Evolutionary conservation across 2,797 vertebrate species (phyloP).

Genomic region (Alosa sapidissima): DNA sequence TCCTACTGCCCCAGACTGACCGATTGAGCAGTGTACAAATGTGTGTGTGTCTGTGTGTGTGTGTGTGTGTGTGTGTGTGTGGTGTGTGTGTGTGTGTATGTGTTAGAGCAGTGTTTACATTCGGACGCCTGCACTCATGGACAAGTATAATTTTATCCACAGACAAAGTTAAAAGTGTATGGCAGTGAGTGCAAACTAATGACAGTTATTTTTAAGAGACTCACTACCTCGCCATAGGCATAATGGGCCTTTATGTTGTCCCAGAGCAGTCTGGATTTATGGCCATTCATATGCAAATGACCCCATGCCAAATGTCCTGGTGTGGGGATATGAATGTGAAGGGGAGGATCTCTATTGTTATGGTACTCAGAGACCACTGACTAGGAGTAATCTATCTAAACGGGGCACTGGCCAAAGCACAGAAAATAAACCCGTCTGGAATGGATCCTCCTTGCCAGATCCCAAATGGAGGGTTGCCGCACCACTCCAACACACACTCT

Average conservation of each 20-base stretch:
- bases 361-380: not conserved
- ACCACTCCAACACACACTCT: not conserved
- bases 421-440: not conserved
- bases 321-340: not conserved
- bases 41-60: too few species aligned
- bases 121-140: not conserved
- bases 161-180: not conserved
- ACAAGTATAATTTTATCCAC: not conserved
- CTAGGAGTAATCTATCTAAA: conserved; percentile 7
- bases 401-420: not conserved
- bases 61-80: too few species aligned
- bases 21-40: not conserved
- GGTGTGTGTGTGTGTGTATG: too few species aligned
- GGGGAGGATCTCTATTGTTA: not conserved
- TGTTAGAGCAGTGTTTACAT: not conserved
- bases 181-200: not conserved
- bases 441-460: not conserved
- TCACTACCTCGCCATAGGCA: not conserved
- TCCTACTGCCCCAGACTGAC: not conserved
- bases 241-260: not conserved
- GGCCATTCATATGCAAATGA: conserved; percentile 13
- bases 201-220: not conserved
- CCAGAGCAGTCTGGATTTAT: not conserved
- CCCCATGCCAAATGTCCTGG: not conserved
- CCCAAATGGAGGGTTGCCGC: too few species aligned